phyloP scores from a whole-genome alignment of 2,113 vertebrate genomes.

The Rhinopomastus cyanomelas region DNA sequence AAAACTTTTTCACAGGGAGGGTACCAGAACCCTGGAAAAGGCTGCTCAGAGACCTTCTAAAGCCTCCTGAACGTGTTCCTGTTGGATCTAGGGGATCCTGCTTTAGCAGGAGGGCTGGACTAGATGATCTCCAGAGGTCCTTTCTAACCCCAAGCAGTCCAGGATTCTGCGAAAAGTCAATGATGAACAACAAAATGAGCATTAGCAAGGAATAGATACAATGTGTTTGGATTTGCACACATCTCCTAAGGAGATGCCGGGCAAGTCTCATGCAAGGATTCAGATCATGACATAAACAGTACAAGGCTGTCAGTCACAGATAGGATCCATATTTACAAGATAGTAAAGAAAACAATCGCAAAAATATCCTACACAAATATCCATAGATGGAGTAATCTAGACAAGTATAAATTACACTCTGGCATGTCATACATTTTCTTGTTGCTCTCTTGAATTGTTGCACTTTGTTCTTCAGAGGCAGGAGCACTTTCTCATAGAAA shows the following conservation, averaged over 20 bases:
- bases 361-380: constrained; percentile 20
- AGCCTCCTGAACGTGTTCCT: no score
- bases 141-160: no score
- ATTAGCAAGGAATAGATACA: neutral
- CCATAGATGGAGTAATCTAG: neutral
- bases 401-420: constrained; percentile 2
- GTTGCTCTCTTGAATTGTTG: constrained; percentile 13
- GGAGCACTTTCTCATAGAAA: constrained; percentile 53
- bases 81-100: no score
- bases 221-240: neutral
- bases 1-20: no score
- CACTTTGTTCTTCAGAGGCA: constrained; percentile 59
- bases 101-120: no score
- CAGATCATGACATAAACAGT: constrained; percentile 5
- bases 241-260: neutral
- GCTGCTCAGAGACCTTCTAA: no score
- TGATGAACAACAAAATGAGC: constrained; percentile 17
- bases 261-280: neutral
- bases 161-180: constrained; percentile 1
- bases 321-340: neutral
- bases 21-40: no score
- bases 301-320: neutral
- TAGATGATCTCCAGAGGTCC: no score
- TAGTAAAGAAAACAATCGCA: neutral
- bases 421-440: neutral